A percentile compares a stretch with the other conserved stretches of the same genome.
phyloP scores from a whole-genome alignment of 92 coral and sea anemone species.

The Porites divaricata region DNA sequence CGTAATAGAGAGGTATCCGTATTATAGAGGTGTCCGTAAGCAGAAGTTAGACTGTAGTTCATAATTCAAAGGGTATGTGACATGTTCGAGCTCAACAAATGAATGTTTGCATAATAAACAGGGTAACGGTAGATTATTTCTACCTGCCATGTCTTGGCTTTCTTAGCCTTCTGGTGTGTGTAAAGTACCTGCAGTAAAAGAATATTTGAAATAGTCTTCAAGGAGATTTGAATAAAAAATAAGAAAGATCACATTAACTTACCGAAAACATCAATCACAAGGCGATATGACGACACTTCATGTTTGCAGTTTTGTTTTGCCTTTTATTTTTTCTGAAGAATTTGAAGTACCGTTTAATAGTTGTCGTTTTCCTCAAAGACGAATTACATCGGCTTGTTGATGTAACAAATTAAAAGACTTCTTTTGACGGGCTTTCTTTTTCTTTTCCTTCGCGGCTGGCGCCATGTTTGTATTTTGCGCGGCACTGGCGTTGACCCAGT shows the following conservation, averaged over 20 bases:
- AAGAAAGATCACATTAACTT: neutral
- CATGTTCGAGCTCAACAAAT: neutral
- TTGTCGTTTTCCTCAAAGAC: no score
- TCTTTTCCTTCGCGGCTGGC: neutral
- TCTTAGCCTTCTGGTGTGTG: slow-evolving; percentile 78
- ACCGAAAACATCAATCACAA: no score
- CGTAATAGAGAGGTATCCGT: no score
- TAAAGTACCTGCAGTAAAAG: slow-evolving; percentile 59
- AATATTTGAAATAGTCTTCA: neutral
- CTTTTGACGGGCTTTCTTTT: neutral
- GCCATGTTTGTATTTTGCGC: slow-evolving; percentile 31
- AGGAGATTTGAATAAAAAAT: neutral
- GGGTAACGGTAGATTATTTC: neutral
- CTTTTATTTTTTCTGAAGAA: no score
- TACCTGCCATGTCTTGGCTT: slow-evolving; percentile 83
- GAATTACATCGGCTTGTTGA: no score
- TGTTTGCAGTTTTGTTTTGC: no score
- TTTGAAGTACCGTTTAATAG: no score
- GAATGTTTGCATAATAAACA: neutral
- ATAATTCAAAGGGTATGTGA: no score
- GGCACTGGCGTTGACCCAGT: neutral
- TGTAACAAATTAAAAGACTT: neutral
- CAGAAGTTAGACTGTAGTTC: no score
- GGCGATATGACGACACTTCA: no score
- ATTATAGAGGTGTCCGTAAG: no score